Conservation (phyloP, 2,888 invertebrate species). For the Amphipyra tragopoginis region DNA sequence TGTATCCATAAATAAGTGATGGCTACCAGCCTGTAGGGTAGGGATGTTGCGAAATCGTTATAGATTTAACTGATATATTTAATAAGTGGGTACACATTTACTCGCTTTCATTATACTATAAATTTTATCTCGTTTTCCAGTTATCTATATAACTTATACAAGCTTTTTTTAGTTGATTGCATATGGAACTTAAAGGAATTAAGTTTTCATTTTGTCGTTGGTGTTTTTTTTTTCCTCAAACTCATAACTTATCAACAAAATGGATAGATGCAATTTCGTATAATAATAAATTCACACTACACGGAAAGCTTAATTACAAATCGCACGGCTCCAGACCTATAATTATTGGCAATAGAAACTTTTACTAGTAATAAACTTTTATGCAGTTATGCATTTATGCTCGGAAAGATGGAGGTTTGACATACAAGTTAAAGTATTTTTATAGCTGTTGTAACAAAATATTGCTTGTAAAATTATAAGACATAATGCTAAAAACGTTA, state of each 20-base stretch:
- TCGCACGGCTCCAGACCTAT: slow-evolving; percentile 33
- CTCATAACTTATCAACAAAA: slow-evolving; percentile 10
- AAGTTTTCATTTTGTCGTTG: neutral
- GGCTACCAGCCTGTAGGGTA: neutral
- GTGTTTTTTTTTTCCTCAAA: neutral
- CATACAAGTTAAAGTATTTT: slow-evolving; percentile 51
- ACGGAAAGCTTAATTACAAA: slow-evolving; percentile 46
- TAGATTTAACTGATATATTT: slow-evolving; percentile 5
- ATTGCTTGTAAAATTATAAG: slow-evolving; percentile 59
- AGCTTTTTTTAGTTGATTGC: neutral
- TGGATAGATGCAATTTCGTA: slow-evolving; percentile 15
- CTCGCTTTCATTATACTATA: neutral
- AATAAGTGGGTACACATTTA: neutral
- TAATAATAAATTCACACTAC: slow-evolving; percentile 41
- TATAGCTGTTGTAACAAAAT: slow-evolving; percentile 63
- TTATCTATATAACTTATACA: slow-evolving; percentile 6
- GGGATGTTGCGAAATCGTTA: slow-evolving; percentile 21
- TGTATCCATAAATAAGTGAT: slow-evolving; percentile 17
- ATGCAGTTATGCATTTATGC: slow-evolving; percentile 52
- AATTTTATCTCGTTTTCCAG: slow-evolving; percentile 8
- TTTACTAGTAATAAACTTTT: slow-evolving; percentile 58
- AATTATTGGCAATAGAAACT: slow-evolving; percentile 61
- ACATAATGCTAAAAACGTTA: slow-evolving; percentile 46
- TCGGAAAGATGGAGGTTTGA: slow-evolving; percentile 48
- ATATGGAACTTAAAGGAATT: no score